phyloP scores from a whole-genome alignment of 2,113 vertebrate species.

The Rynchops niger region DNA sequence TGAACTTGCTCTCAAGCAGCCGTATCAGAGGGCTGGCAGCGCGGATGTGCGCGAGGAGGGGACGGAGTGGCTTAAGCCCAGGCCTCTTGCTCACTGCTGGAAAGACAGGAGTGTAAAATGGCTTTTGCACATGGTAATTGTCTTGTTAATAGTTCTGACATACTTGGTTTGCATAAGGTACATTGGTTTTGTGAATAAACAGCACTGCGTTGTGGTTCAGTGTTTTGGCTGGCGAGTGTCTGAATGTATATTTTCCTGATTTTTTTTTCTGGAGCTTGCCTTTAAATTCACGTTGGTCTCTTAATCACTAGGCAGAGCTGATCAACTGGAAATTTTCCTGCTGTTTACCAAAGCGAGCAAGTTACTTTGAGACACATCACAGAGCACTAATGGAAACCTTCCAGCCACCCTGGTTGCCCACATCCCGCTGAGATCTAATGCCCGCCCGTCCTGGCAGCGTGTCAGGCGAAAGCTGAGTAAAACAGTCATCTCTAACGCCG shows the following conservation, averaged over 20 bases:
- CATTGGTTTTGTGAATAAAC: background rate
- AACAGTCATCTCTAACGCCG: background rate
- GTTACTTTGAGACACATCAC: background rate
- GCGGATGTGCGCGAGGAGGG: background rate
- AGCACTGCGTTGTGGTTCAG: background rate
- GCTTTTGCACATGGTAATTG: background rate
- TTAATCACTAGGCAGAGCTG: background rate
- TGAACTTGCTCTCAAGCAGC: background rate
- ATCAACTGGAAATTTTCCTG: background rate
- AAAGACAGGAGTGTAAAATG: background rate
- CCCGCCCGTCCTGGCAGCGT: background rate
- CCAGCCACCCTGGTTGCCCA: background rate
- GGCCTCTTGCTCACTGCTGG: background rate
- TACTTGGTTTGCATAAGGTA: background rate
- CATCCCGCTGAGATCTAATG: background rate
- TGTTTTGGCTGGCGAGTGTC: background rate
- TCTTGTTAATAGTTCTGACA: background rate
- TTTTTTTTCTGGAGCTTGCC: background rate
- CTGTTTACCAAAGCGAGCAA: background rate
- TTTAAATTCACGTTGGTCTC: background rate
- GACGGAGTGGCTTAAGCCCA: accelerated
- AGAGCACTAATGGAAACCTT: background rate
- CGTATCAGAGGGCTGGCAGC: background rate
- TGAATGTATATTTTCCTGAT: background rate
- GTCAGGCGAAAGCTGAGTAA: background rate